Conservation (phyloP, 2,888 invertebrate species). For the Biston stratarius region DNA sequence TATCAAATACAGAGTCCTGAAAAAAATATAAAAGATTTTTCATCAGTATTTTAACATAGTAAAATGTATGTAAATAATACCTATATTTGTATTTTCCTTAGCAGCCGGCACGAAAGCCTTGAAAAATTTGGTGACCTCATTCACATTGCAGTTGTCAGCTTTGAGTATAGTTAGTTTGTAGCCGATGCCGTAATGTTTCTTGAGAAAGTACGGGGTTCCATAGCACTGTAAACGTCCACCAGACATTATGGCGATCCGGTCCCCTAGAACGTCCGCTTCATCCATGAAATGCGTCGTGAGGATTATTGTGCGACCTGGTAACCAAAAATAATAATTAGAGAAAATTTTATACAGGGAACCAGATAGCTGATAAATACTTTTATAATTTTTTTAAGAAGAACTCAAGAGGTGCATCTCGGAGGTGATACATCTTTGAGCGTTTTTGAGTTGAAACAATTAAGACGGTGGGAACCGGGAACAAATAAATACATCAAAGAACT, state of each 20-base stretch:
- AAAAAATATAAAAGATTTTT: too few species aligned
- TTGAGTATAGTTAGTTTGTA: slow-evolving; percentile 90
- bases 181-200: slow-evolving; percentile 94
- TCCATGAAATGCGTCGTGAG: slow-evolving; percentile 96
- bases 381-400: too few species aligned
- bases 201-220: slow-evolving; percentile 93
- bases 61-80: slow-evolving; percentile 52
- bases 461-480: too few species aligned
- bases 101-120: slow-evolving; percentile 88
- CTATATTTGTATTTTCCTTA: slow-evolving; percentile 90
- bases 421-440: too few species aligned
- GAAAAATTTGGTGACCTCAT: slow-evolving; percentile 85
- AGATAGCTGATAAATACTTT: too few species aligned
- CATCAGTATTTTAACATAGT: too few species aligned
- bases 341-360: not conserved
- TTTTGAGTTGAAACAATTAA: too few species aligned
- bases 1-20: too few species aligned
- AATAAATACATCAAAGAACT: too few species aligned
- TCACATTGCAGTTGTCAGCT: slow-evolving; percentile 65
- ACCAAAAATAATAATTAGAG: not conserved
- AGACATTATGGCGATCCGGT: slow-evolving; percentile 95
- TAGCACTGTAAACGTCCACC: slow-evolving; percentile 93
- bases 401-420: too few species aligned
- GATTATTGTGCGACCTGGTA: slow-evolving; percentile 90
- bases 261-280: slow-evolving; percentile 95